Evolutionary conservation across 2,888 invertebrate species (phyloP).

Genomic region (Orchesellides sinensis): DNA sequence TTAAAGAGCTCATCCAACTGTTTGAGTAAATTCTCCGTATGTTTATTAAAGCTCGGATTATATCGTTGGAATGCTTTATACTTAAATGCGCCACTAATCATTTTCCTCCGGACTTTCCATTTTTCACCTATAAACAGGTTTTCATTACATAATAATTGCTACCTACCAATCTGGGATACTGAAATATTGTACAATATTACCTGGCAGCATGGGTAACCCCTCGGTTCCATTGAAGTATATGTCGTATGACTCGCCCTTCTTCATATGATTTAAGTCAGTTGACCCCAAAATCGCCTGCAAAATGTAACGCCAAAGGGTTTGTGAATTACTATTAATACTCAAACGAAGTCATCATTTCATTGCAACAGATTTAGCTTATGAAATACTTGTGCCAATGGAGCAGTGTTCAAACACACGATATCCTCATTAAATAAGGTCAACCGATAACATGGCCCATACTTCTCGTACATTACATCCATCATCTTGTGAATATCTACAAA

Average conservation of each 20-base stretch:
- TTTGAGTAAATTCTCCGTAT: conserved; percentile 3
- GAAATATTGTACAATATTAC: not conserved
- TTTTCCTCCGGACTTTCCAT: conserved; percentile 16
- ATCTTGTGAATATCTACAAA: conserved; percentile 26
- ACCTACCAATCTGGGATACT: too few species aligned
- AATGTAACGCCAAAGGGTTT: not conserved
- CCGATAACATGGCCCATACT: conserved; percentile 27
- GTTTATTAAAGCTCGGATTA: conserved; percentile 23
- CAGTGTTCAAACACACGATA: conserved; percentile 25
- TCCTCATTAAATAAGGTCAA: conserved; percentile 25
- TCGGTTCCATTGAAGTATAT: conserved; percentile 29
- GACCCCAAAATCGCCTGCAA: conserved; percentile 34
- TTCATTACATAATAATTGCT: not conserved
- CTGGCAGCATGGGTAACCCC: conserved; percentile 23
- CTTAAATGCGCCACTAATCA: conserved; percentile 24
- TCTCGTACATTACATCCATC: conserved; percentile 30
- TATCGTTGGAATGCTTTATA: conserved; percentile 23
- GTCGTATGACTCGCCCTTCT: conserved; percentile 31
- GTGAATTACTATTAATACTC: too few species aligned
- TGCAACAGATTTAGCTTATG: not conserved
- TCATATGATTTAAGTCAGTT: conserved; percentile 20
- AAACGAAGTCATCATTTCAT: not conserved
- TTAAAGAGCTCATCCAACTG: conserved; percentile 2
- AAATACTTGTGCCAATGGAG: conserved; percentile 35
- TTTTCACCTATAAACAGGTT: conserved; percentile 4